Conservation (phyloP, 2,888 invertebrate species). For the Drosophila prostipennis region DNA sequence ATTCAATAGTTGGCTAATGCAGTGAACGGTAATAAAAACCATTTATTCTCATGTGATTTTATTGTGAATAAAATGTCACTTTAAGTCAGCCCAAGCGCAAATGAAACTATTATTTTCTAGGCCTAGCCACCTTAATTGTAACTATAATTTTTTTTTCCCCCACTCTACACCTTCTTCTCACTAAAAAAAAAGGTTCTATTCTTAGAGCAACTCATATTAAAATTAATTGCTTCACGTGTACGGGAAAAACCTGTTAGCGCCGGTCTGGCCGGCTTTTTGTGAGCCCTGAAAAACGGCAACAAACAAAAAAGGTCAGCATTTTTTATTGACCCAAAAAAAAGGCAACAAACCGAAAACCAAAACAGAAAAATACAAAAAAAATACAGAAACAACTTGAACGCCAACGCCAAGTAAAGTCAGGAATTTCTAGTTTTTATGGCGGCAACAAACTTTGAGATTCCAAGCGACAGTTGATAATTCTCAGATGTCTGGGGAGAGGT, state of each 20-base stretch:
- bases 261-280: slow-evolving; percentile 28
- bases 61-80: slow-evolving; percentile 1
- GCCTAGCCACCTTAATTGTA: not conserved
- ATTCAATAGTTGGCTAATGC: slow-evolving; percentile 4
- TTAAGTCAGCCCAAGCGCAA: not conserved
- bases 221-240: slow-evolving; percentile 49
- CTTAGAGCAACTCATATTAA: slow-evolving; percentile 31
- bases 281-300: slow-evolving; percentile 43
- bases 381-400: slow-evolving; percentile 11
- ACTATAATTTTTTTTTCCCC: not conserved
- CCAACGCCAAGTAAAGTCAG: slow-evolving; percentile 27
- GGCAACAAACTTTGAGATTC: slow-evolving; percentile 43
- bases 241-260: slow-evolving; percentile 49
- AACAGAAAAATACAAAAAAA: slow-evolving; percentile 21
- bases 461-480: slow-evolving; percentile 46
- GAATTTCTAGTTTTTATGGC: slow-evolving; percentile 41
- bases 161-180: slow-evolving; percentile 6
- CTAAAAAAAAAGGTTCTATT: slow-evolving; percentile 6
- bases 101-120: not conserved
- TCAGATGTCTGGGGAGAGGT: slow-evolving; percentile 42
- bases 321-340: slow-evolving; percentile 58
- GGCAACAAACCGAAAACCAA: slow-evolving; percentile 20
- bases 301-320: slow-evolving; percentile 59
- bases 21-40: slow-evolving; percentile 1
- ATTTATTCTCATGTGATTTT: slow-evolving; percentile 6